These are phyloP conservation scores for Stenoptilia bipunctidactyla DNA, from an alignment of 2,888 invertebrate genomes.

Conservation along the genomic window DNA sequence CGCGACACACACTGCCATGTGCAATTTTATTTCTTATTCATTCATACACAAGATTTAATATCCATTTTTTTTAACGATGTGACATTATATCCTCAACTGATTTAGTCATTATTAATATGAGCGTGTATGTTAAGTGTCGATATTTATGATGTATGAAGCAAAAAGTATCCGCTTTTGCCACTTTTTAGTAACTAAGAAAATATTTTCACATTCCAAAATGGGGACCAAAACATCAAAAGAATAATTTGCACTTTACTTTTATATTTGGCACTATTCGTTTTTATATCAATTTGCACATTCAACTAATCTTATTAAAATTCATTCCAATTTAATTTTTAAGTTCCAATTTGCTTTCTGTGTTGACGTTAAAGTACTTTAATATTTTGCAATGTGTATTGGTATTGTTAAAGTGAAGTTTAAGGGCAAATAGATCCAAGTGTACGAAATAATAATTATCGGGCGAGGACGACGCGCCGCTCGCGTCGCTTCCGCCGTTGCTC, in stretches of 20 bases:
- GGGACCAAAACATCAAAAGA: slow-evolving; percentile 45
- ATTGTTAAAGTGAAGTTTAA: too few species aligned
- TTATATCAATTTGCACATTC: slow-evolving; percentile 18
- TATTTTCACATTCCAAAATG: slow-evolving; percentile 57
- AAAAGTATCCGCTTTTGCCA: slow-evolving; percentile 25
- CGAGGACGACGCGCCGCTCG: too few species aligned
- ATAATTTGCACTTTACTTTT: slow-evolving; percentile 17
- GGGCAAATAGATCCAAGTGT: too few species aligned
- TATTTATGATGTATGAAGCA: slow-evolving; percentile 42
- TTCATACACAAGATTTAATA: too few species aligned
- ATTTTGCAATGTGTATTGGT: too few species aligned
- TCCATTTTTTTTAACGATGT: slow-evolving; percentile 26
- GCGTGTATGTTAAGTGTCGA: slow-evolving; percentile 34
- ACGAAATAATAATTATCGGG: too few species aligned
- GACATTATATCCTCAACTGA: slow-evolving; percentile 46
- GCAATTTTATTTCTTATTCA: slow-evolving; percentile 66
- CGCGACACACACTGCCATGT: slow-evolving; percentile 67
- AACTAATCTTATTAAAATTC: slow-evolving; percentile 10
- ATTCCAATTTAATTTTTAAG: slow-evolving; percentile 6
- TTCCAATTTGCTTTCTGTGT: background rate
- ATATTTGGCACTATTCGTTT: slow-evolving; percentile 4
- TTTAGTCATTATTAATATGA: slow-evolving; percentile 52
- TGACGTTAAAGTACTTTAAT: too few species aligned
- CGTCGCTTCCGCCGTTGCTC: too few species aligned
- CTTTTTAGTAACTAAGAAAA: slow-evolving; percentile 32